phyloP scores from a whole-genome alignment of 2,797 vertebrate species.

The Botia almorhae region DNA sequence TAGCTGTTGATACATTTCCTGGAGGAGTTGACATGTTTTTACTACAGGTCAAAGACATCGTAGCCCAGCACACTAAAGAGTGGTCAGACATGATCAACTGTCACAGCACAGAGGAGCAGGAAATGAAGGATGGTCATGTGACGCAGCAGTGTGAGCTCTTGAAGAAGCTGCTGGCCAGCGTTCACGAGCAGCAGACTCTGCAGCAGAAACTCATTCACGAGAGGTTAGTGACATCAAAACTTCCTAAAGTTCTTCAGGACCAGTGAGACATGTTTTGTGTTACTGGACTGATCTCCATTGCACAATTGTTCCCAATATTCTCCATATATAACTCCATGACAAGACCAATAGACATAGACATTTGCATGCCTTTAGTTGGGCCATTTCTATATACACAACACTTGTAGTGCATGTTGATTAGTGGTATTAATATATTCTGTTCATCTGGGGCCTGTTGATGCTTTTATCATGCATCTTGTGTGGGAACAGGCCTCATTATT shows the following conservation, averaged over 20 bases:
- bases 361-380: too few relatives aligned
- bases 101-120: constrained; percentile 91
- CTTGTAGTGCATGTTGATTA: not conserved
- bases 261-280: too few relatives aligned
- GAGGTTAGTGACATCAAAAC: constrained; percentile 73
- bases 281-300: too few relatives aligned
- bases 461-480: constrained; percentile 15
- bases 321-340: too few relatives aligned
- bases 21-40: too few relatives aligned
- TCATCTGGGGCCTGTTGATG: not conserved
- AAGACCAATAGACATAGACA: too few relatives aligned
- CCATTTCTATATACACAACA: too few relatives aligned
- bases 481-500: not conserved
- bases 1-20: too few relatives aligned
- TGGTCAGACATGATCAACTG: constrained; percentile 95
- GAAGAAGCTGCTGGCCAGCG: constrained; percentile 85
- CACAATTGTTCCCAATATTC: too few relatives aligned
- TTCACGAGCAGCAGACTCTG: constrained; percentile 92
- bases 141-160: constrained; percentile 94
- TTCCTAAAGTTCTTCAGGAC: too few relatives aligned
- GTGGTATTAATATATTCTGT: not conserved
- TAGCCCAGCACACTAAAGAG: constrained; percentile 96
- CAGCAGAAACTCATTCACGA: constrained; percentile 95
- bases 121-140: constrained; percentile 89
- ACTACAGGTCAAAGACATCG: constrained; percentile 92